A percentile compares a stretch with the other conserved stretches of the same genome.
Conservation (phyloP, 37 sponge, comb jelly and placozoan genomes). For the Oopsacas minuta region DNA sequence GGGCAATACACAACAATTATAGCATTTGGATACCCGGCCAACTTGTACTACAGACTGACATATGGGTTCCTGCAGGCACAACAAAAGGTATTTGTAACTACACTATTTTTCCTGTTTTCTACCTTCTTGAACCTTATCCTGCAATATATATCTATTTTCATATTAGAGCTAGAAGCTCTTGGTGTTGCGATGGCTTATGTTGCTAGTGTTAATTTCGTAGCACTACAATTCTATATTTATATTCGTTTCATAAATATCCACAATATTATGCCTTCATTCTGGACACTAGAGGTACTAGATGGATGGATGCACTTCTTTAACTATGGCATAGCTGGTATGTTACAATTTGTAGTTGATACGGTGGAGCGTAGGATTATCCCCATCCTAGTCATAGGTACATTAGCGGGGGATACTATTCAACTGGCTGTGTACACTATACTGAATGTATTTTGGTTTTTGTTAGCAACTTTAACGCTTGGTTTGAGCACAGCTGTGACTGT, state of each 20-base stretch:
- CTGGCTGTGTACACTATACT: neutral
- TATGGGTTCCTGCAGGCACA: conserved; percentile 5
- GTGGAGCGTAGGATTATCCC: neutral
- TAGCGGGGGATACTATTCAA: neutral
- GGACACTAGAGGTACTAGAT: neutral
- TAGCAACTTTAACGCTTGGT: neutral
- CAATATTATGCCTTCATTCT: neutral
- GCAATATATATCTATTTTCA: neutral
- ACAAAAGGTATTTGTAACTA: neutral
- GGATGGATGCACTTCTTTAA: conserved; percentile 16
- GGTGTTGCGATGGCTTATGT: neutral
- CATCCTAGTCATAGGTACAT: neutral
- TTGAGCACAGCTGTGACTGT: neutral
- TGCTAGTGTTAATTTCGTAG: neutral
- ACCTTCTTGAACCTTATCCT: neutral
- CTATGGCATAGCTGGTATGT: neutral
- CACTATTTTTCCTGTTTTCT: neutral
- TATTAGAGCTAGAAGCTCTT: neutral
- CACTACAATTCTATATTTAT: neutral
- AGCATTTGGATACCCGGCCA: neutral
- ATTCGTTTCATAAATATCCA: neutral
- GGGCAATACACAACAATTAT: neutral
- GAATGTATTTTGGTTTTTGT: conserved; percentile 7
- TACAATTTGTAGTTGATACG: neutral
- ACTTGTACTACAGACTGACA: neutral